These are phyloP conservation scores for Petrophora chlorosata DNA, from an alignment of 2,888 invertebrate species.

Conservation along the genomic window DNA sequence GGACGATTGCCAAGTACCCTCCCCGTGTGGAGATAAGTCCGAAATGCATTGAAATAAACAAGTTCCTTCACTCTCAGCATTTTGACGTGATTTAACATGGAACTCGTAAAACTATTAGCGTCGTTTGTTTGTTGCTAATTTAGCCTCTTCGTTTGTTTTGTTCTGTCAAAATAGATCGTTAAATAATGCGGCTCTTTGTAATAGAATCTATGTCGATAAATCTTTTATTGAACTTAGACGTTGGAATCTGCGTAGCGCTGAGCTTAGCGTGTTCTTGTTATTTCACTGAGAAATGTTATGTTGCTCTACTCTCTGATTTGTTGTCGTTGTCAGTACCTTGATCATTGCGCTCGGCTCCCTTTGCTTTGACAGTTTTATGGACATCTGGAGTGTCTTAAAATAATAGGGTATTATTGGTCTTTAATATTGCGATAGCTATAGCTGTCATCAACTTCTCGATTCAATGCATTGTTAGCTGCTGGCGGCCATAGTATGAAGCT, in stretches of 20 bases:
- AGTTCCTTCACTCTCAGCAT: slow-evolving; percentile 48
- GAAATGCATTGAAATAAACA: slow-evolving; percentile 63
- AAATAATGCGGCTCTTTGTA: slow-evolving; percentile 21
- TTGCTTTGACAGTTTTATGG: slow-evolving; percentile 27
- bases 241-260: slow-evolving; percentile 29
- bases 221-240: slow-evolving; percentile 36
- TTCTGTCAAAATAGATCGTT: slow-evolving; percentile 30
- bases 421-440: slow-evolving; percentile 13
- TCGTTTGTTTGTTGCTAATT: slow-evolving; percentile 43
- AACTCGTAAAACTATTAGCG: slow-evolving; percentile 58
- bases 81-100: slow-evolving; percentile 56
- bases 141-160: slow-evolving; percentile 35
- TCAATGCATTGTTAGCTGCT: slow-evolving; percentile 12
- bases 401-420: slow-evolving; percentile 23
- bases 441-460: slow-evolving; percentile 13
- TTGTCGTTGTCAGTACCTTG: slow-evolving; percentile 24
- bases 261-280: slow-evolving; percentile 28
- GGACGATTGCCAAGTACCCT: slow-evolving; percentile 66
- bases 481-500: not conserved
- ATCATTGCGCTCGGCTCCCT: slow-evolving; percentile 16
- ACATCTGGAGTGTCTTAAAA: slow-evolving; percentile 17
- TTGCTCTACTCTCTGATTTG: slow-evolving; percentile 24
- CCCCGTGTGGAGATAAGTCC: slow-evolving; percentile 30
- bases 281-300: slow-evolving; percentile 19
- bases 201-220: slow-evolving; percentile 34